These are phyloP conservation scores for Pelecanoides urinatrix DNA, from an alignment of 2,113 vertebrate species.

Conservation along the genomic window DNA sequence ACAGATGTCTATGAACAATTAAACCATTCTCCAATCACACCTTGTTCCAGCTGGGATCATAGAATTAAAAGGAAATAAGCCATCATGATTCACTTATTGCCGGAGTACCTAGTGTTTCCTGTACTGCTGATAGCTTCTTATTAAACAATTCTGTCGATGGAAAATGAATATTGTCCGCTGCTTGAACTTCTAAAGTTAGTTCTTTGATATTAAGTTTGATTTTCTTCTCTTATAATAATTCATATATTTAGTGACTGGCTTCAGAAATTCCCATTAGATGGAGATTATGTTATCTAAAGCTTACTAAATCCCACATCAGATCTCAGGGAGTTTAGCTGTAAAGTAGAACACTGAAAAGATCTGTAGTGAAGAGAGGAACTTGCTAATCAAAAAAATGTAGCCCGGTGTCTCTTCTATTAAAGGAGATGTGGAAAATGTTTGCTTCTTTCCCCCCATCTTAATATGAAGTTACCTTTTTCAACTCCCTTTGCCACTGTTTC, in stretches of 20 bases:
- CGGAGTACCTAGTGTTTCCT: slow-evolving; percentile 63
- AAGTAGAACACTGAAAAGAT: slow-evolving; percentile 38
- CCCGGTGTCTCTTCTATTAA: slow-evolving; percentile 24
- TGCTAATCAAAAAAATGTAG: slow-evolving; percentile 54
- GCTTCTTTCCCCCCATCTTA: background rate
- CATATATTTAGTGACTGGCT: slow-evolving; percentile 61
- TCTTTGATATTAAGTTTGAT: slow-evolving; percentile 73
- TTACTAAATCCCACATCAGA: slow-evolving; percentile 65
- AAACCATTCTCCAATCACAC: slow-evolving; percentile 77
- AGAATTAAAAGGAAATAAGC: slow-evolving; percentile 81
- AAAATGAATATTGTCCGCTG: slow-evolving; percentile 73
- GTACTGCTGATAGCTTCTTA: slow-evolving; percentile 70
- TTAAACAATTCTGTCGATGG: slow-evolving; percentile 73
- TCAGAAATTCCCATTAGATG: slow-evolving; percentile 71
- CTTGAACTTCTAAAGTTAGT: slow-evolving; percentile 72
- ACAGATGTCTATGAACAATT: slow-evolving; percentile 80
- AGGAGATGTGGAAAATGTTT: background rate
- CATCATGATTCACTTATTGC: slow-evolving; percentile 78
- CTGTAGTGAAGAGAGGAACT: background rate
- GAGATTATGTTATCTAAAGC: slow-evolving; percentile 75
- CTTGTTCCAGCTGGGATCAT: slow-evolving; percentile 79
- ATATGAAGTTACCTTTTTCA: slow-evolving; percentile 51
- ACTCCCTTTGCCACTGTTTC: slow-evolving; percentile 25
- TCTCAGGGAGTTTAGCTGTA: slow-evolving; percentile 59
- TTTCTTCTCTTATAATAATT: slow-evolving; percentile 69